These are phyloP conservation scores for Miichthys miiuy DNA, from an alignment of 2,797 vertebrate species.

Conservation along the genomic window DNA sequence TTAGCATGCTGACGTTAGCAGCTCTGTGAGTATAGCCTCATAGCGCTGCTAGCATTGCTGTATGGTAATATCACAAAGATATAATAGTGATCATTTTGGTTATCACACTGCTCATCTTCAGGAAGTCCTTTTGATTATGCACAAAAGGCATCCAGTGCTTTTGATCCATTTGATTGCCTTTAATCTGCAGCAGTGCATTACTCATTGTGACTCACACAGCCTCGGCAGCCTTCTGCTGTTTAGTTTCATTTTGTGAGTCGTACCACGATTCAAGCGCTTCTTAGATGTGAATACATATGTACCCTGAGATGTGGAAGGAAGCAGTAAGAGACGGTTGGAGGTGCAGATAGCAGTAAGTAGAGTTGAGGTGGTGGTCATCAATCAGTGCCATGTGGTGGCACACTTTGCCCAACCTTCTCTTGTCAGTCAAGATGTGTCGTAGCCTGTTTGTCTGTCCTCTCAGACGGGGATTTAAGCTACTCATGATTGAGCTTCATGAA, in stretches of 20 bases:
- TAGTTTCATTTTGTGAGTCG: background rate
- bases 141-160: constrained; percentile 38
- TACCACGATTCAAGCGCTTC: background rate
- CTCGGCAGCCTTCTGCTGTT: background rate
- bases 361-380: constrained; percentile 32
- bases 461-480: constrained; percentile 62
- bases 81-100: constrained; percentile 8
- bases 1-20: background rate
- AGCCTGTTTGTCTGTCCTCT: constrained; percentile 37
- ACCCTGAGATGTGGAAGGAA: constrained; percentile 1
- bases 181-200: constrained; percentile 32
- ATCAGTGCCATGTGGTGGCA: constrained; percentile 44
- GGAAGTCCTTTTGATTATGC: constrained; percentile 34
- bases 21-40: background rate
- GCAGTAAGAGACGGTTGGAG: background rate
- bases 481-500: constrained; percentile 58
- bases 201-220: constrained; percentile 12
- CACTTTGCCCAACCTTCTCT: constrained; percentile 35
- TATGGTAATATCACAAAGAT: constrained; percentile 25
- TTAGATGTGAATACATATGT: constrained; percentile 3
- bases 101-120: constrained; percentile 35
- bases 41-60: background rate
- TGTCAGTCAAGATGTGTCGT: constrained; percentile 23
- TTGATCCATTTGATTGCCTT: constrained; percentile 43
- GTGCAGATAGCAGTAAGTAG: constrained; percentile 3